Evolutionary conservation across 2,113 vertebrate genomes (phyloP).

Genomic region (Myocastor coypus): DNA sequence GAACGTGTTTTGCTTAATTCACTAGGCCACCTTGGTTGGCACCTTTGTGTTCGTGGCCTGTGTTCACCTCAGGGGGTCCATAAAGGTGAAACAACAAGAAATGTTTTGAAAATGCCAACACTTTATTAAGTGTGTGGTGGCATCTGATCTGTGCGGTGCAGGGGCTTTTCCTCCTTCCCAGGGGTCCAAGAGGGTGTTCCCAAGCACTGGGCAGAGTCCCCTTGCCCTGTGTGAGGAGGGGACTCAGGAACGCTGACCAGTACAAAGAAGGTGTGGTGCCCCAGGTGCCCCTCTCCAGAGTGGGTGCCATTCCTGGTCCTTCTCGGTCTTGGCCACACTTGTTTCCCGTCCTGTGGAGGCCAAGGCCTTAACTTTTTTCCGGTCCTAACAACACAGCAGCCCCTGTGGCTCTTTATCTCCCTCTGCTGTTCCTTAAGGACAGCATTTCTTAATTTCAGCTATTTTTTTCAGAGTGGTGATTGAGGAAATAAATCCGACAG

Average conservation of each 20-base stretch:
- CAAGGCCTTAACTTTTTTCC: not conserved
- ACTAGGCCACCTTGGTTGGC: not conserved
- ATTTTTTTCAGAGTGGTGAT: not conserved
- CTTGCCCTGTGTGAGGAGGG: not conserved
- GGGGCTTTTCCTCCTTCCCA: not conserved
- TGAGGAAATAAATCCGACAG: not conserved
- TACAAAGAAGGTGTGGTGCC: not conserved
- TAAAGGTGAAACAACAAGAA: constrained; percentile 50
- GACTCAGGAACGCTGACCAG: not conserved
- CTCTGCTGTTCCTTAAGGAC: constrained; percentile 55
- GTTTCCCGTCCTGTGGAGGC: not conserved
- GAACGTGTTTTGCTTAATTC: not conserved
- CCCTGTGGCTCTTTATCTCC: constrained; percentile 68
- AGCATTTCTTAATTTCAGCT: not conserved
- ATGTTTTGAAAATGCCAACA: constrained; percentile 56
- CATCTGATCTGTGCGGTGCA: not conserved
- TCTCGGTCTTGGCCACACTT: too few relatives aligned
- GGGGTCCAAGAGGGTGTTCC: accelerated
- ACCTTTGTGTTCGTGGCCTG: not conserved
- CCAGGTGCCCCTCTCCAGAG: not conserved
- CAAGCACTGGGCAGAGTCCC: too few relatives aligned
- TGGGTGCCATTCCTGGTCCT: accelerated
- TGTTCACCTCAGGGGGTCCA: not conserved
- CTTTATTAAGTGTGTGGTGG: constrained; percentile 32
- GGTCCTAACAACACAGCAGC: not conserved